Evolutionary conservation across 2,113 vertebrate species (phyloP), one percentile per base, ranked within the genome.

Genomic region (Seriola rivoliana): DNA sequence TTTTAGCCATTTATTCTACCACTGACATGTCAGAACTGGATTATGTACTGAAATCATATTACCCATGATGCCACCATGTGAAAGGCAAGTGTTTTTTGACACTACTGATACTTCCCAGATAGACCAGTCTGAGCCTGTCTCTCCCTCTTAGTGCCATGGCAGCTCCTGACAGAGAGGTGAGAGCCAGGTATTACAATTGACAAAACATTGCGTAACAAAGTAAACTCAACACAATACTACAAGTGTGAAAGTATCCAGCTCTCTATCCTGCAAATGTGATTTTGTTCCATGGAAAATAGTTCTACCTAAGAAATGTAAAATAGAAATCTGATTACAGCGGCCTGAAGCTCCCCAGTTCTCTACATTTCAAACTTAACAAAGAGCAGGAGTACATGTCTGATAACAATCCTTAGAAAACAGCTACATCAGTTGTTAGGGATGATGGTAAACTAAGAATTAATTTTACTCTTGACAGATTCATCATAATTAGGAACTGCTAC

Each of bases 401-500:
- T 36, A 38, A 34, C 46, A 34, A 58, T 8, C n/a, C 34, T 3
- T 44, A 6, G 4, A 68, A 71, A 78, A 70, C 40, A 50, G 21
- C 58, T 59, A n/a, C 44, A 48, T 77, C 46, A 44, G 44, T 72
- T 71, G 73, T 65, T 65, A 34, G 19, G 54, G 14, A 70, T 69
- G 19, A 65, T 17, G 19, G 17, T 50, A 55, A 73, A 78, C 69
- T 66, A 42, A 40, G 21, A 46, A 64, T 50, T 66, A 21, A 70
- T 84, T 79, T 66, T 34, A 57, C 25, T 71, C 36, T 70, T 70
- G 71, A 60, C 19, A 72, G 60, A 52, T 73, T 58, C 62, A 72
- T 59, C 55, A 40, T 17, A 54, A 76, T 72, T 71, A 60, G 50
- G 19, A 52, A 46, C 36, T 81, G 34, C 8, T 46, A 5, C 29